These are phyloP conservation scores for Tragelaphus oryx DNA, from an alignment of 2,797 vertebrate species.

Conservation along the genomic window DNA sequence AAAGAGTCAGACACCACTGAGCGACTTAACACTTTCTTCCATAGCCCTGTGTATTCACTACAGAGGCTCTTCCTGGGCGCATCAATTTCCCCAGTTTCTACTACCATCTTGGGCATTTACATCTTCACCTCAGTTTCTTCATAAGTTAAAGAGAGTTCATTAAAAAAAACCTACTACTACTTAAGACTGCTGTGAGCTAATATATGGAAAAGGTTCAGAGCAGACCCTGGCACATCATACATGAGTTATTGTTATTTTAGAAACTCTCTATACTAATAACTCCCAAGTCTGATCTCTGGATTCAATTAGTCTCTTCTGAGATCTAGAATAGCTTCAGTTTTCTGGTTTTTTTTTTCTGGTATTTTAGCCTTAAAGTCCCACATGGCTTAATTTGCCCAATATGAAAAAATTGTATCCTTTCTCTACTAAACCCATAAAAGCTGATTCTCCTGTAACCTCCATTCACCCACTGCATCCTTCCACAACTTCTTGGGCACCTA, in stretches of 20 bases:
- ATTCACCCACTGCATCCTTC: background rate
- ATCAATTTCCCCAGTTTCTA: background rate
- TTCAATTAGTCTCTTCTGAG: background rate
- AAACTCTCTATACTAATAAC: background rate
- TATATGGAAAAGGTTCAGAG: background rate
- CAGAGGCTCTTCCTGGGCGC: background rate
- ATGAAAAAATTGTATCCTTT: background rate
- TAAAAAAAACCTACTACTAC: too few relatives aligned
- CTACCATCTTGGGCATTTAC: background rate
- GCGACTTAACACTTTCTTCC: background rate
- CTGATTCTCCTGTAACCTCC: background rate
- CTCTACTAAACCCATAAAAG: background rate
- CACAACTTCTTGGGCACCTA: background rate
- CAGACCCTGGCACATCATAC: background rate
- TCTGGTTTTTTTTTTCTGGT: background rate
- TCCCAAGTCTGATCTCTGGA: background rate
- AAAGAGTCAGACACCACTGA: background rate
- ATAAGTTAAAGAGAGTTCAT: too few relatives aligned
- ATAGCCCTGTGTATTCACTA: background rate
- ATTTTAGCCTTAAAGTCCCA: background rate
- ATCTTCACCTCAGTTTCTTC: too few relatives aligned
- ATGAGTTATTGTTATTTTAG: background rate
- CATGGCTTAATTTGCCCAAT: background rate
- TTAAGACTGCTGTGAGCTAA: background rate
- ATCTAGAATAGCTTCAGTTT: background rate